Base-by-base conservation (phyloP, 2,113 vertebrate genomes). In the Trachemys scripta region DNA sequence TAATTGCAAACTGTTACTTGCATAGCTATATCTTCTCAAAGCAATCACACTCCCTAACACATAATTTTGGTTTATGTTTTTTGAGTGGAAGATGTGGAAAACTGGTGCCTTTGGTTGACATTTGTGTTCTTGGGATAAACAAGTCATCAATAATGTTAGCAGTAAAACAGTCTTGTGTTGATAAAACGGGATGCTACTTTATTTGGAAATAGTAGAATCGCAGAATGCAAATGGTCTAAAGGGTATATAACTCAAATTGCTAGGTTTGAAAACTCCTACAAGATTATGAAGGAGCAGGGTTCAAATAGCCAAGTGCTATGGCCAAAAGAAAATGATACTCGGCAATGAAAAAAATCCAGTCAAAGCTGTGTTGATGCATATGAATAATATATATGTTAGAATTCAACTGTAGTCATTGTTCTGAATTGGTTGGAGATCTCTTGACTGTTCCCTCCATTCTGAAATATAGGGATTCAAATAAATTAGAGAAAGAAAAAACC, bases 191-290 rank as follows among this genome's bases (percentile, higher is more conserved):
- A 83, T 38, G 56, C 65, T 89, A 83, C 81, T 97, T 72, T 96
- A 91, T 98, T 97, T 97, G 94, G 42, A 27, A 97, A 96, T 92
- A 87, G 59, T 76, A 92, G 89, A 97, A 94, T 97, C 95, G 57
- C 80, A 94, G 90, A 97, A 93, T 92, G 92, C 16, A 69, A 69
- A 69, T 76, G 75, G 85, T 97, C 50, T 47, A 94, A 97, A 96
- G 72, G 80, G 80, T 83, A 95, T 24, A 49, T 19, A 94, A 69
- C 95, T 96, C 2, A 82, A 95, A 96, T 87, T 20, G 65, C 24
- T 84, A 89, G 2, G 20, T 97, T 97, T 92, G 76, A 97, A 96
- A 95, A 94, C 57, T 94, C 53, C 50, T 81, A 50, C 49, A 91
- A 95, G 83, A 89, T 93, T 88, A 95, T 93, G 89, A 95, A 90